Evolutionary conservation across 2,797 vertebrate genomes (phyloP), one percentile per base, ranked within the genome.

Genomic region (Helicolenus hilgendorfi): DNA sequence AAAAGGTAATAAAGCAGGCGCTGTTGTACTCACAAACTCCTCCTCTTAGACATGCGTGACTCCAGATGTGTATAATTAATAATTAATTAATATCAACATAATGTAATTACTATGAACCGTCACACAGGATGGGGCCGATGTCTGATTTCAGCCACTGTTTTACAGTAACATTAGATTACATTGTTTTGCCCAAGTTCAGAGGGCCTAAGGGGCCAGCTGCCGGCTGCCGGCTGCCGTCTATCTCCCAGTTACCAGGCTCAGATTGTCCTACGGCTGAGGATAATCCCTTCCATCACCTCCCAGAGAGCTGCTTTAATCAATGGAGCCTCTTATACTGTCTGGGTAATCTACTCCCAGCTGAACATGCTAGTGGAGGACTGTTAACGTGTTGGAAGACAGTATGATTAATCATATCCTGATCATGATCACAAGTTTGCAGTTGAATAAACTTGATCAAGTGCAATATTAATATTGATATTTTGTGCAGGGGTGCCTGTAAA

Each of bases 271-370:
- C 36, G 22, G 33, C n/a, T 27, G 11, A 35, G 38, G 79, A 55
- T 89, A 84, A 88, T 83, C 86, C 75, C 31, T n/a, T 38, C 87
- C 38, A 67, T 68, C 20, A 56, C 38, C 63, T 72, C 45, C 38
- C 33, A 63, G 67, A 77, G 38, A 80, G 24, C 24, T 33, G 13
- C 27, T 81, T 87, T 92, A 77, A 83, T 91, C 88, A 93, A 90
- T 88, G 81, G 67, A 67, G 55, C 59, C 26, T 77, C 60, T 78
- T n/a, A 62, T 14, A 24, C 36, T 7, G 38, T 53, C 67, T 45
- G 27, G 6, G 41, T 86, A 68, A 81, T 77, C 68, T 36, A 41
- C 69, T 86, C 55, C 64, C 56, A 53, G 27, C 49, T 81, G 18
- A 83, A 26, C 13, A 20, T n/a, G 36, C 22, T 4, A 31, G 10